Evolutionary conservation across 2,113 vertebrate genomes (phyloP), one percentile per base, ranked within the genome.

Genomic region (Lynx canadensis): DNA sequence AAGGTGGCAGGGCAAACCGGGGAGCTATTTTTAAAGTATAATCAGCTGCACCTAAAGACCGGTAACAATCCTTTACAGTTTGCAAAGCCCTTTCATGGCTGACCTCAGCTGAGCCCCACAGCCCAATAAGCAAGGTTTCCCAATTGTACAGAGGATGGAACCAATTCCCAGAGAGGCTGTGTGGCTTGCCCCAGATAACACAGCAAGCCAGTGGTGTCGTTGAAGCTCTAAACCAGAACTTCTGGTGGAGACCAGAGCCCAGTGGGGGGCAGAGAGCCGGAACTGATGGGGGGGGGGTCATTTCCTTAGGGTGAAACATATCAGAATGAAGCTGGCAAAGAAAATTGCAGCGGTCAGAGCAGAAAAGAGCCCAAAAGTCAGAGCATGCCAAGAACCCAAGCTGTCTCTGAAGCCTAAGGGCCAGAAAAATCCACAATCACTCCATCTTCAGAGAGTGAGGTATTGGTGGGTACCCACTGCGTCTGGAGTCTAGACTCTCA

Each of bases 291-390:
- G 3, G 8, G 14, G 69, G 36, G 36, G 3, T 71, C 82, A 25
- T 91, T 93, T 96, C 57, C 65, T 71, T 45, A 94, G 95, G 91
- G 25, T 31, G 69, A 96, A 91, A 29, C 11, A 23, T 10, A 63
- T 91, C 81, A 88, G 76, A 95, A 94, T 1, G 71, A 85, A 66
- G 33, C 33, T 36, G 66, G 57, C 45, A 36, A 76, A 93, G 57
- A 93, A 80, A 84, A 45, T 15, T 15, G 8, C 65, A 50, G 21
- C 3, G 2, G 29, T 14, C 21, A 8, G 55, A 50, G 4, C 13
- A 21, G 89, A 65, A 73, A 38, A 10, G 48, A 48, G 6, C 38
- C 57, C 25, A 23, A 0, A 60, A 52, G 68, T 31, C 33, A 66
- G 21, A 65, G 50, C 18, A 33, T 1, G 19, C 73, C 71, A 78